These are phyloP conservation scores for Apostichopus parvimensis DNA, from an alignment of 35 echinoderm and acorn worm species.

Conservation along the genomic window DNA sequence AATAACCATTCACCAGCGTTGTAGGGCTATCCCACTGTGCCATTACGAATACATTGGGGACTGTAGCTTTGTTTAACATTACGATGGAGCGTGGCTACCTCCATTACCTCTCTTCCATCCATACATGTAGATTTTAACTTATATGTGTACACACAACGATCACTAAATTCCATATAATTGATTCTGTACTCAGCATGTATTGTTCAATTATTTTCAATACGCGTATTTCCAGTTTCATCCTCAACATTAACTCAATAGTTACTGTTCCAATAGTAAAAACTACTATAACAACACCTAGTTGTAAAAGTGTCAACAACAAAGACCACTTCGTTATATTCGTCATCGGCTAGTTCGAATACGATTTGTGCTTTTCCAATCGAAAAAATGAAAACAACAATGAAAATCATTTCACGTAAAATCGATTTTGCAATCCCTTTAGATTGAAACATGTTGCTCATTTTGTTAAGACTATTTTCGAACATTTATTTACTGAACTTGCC, in stretches of 20 bases:
- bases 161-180: not conserved
- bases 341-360: not conserved
- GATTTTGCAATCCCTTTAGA: not conserved
- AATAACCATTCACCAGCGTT: not conserved
- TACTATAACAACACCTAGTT: not conserved
- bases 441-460: not conserved
- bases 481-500: no score
- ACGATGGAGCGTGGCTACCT: no score
- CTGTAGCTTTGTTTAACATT: no score
- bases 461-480: not conserved
- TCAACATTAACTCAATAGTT: no score
- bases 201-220: not conserved
- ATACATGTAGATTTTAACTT: not conserved
- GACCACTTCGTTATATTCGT: not conserved
- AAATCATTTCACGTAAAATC: not conserved
- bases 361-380: not conserved
- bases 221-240: not conserved
- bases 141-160: not conserved
- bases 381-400: not conserved
- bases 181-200: not conserved
- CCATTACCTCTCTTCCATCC: not conserved
- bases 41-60: not conserved
- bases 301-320: not conserved
- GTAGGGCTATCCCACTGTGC: not conserved
- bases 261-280: not conserved